Conservation (phyloP, 1,140 invertebrate genomes). For the Lordiphosa stackelbergi region DNA sequence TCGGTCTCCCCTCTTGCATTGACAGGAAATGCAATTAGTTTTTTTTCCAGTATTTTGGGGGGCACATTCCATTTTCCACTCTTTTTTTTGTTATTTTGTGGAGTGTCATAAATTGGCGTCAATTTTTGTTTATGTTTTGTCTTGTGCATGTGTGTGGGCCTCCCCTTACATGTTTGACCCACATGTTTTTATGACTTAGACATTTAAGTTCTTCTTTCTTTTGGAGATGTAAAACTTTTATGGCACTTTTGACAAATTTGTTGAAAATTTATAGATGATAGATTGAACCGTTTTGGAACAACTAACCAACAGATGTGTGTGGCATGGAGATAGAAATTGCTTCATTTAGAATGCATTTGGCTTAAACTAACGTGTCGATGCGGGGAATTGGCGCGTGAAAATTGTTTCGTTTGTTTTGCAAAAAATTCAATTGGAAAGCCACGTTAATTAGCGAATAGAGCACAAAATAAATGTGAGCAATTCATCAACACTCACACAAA, state of each 20-base stretch:
- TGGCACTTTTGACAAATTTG: slow-evolving; percentile 47
- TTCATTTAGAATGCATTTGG: slow-evolving; percentile 5
- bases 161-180: slow-evolving; percentile 25
- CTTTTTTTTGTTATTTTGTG: slow-evolving; percentile 9
- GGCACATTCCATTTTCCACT: slow-evolving; percentile 23
- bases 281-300: slow-evolving; percentile 27
- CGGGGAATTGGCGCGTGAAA: slow-evolving; percentile 71
- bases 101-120: slow-evolving; percentile 40
- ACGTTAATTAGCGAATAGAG: slow-evolving; percentile 60
- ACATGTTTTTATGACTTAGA: slow-evolving; percentile 23
- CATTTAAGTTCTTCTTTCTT: slow-evolving; percentile 18
- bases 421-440: slow-evolving; percentile 64
- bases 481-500: slow-evolving; percentile 20
- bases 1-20: slow-evolving; percentile 9
- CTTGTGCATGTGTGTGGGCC: slow-evolving; percentile 26
- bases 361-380: slow-evolving; percentile 47
- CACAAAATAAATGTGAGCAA: slow-evolving; percentile 31
- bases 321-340: slow-evolving; percentile 1
- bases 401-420: slow-evolving; percentile 66
- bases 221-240: slow-evolving; percentile 23
- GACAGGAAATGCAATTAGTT: slow-evolving; percentile 52
- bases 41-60: slow-evolving; percentile 18
- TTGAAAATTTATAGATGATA: slow-evolving; percentile 42
- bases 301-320: slow-evolving; percentile 19
- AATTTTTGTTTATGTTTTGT: slow-evolving; percentile 39